Conservation (phyloP, 2,888 invertebrate species). For the Reticulitermes lucifugus region DNA sequence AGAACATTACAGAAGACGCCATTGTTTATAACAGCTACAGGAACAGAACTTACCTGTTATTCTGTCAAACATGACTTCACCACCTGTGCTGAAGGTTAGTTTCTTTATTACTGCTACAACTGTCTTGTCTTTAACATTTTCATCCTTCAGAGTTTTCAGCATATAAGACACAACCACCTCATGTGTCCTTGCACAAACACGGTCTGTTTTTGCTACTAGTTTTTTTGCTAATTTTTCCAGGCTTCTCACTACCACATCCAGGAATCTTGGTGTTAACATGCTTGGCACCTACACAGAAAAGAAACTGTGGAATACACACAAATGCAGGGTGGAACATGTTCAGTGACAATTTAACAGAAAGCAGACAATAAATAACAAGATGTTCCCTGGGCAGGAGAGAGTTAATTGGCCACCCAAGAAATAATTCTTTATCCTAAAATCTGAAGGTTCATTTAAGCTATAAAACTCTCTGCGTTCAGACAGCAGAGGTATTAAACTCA, state of each 20-base stretch:
- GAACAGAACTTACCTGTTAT: slow-evolving; percentile 66
- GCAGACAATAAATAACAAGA: no score
- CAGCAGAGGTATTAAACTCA: no score
- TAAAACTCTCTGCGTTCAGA: no score
- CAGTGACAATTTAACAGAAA: no score
- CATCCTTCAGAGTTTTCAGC: slow-evolving; percentile 65
- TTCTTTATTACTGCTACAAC: slow-evolving; percentile 73
- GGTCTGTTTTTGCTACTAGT: slow-evolving; percentile 63
- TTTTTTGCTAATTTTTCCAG: slow-evolving; percentile 70
- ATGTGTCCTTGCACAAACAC: neutral
- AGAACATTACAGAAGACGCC: no score
- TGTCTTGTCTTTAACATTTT: slow-evolving; percentile 65
- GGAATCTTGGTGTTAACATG: slow-evolving; percentile 73
- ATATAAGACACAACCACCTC: slow-evolving; percentile 51
- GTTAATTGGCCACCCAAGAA: no score
- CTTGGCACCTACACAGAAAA: slow-evolving; percentile 63
- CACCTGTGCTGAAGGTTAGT: slow-evolving; percentile 76
- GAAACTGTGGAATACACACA: neutral
- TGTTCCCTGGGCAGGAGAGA: no score
- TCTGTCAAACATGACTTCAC: slow-evolving; percentile 80
- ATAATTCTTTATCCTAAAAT: no score
- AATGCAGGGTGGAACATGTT: no score
- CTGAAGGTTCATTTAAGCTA: no score
- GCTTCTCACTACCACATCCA: slow-evolving; percentile 72
- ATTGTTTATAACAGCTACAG: neutral